Evolutionary conservation across 1,140 invertebrate genomes (phyloP), one percentile per base, ranked within the genome.

Genomic region (Coptotermes formosanus): DNA sequence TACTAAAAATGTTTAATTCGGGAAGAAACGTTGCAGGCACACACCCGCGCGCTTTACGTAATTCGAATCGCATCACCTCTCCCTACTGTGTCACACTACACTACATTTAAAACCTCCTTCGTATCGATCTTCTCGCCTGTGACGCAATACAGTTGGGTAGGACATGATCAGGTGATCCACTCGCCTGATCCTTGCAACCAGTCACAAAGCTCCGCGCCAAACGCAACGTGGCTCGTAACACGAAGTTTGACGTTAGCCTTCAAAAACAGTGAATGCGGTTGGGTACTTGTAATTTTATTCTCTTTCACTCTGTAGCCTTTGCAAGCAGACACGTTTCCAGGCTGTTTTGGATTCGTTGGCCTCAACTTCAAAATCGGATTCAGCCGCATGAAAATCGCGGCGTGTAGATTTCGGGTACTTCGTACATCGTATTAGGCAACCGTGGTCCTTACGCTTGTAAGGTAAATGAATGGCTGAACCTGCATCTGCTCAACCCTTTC

Each of bases 101-200:
- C 64, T 30, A 30, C 4, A 14, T 75, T 75, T 75, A 75, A 75
- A 55, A 75, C 14, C 64, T 75, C 64, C 64, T 21, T 30, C 4
- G n/a, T 75, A 75, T 75, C 64, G 64, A 75, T 75, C 64, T 75
- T 75, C 64, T 75, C 64, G n/a, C 30, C n/a, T 75, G 64, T 75
- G 64, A 75, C 64, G 64, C 64, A 75, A 75, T 30, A 75, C n/a
- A 30, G 64, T 75, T 75, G 64, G 64, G 64, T 14, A 75, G 64
- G n/a, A 75, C 14, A n/a, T 6, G 6, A 75, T 75, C 25, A 75
- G 64, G 64, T 75, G 64, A 75, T 75, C 25, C 25, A 30, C 25
- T 75, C 25, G 64, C n/a, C 25, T 75, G 64, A 75, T 75, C 64
- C 14, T 30, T 30, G 0, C 16, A 30, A 30, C 64, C 64, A 75